phyloP scores from a whole-genome alignment of 2,888 invertebrate species.

The Epirrita christyi region DNA sequence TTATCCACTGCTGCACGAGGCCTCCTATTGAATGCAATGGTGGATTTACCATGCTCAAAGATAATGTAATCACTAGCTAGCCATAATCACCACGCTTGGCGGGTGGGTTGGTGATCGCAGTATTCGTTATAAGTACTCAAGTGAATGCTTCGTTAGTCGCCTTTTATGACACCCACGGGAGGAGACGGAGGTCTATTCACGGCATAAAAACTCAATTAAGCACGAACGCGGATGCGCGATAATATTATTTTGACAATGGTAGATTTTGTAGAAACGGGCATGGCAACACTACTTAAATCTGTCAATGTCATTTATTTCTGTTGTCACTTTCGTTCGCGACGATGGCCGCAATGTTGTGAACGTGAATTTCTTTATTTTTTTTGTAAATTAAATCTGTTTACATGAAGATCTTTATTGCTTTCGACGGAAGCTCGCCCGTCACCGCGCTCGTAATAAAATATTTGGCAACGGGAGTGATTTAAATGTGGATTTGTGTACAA shows the following conservation, averaged over 20 bases:
- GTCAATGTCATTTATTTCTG: constrained; percentile 42
- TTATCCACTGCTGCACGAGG: too few relatives aligned
- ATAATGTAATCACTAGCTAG: too few relatives aligned
- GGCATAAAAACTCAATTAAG: too few relatives aligned
- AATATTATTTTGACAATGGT: not conserved
- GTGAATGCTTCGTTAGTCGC: too few relatives aligned
- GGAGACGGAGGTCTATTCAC: too few relatives aligned
- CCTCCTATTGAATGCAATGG: too few relatives aligned
- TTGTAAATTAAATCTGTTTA: constrained; percentile 66
- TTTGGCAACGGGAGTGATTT: constrained; percentile 39
- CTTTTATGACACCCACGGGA: too few relatives aligned
- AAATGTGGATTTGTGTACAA: constrained; percentile 45
- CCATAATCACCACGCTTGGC: too few relatives aligned
- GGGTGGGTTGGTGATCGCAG: too few relatives aligned
- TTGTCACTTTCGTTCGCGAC: constrained; percentile 43
- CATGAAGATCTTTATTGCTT: constrained; percentile 67
- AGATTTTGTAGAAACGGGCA: not conserved
- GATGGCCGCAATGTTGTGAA: constrained; percentile 75
- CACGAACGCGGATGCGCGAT: not conserved
- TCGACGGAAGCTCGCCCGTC: constrained; percentile 55
- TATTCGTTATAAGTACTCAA: too few relatives aligned
- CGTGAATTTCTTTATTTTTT: constrained; percentile 63
- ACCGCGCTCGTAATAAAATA: constrained; percentile 46
- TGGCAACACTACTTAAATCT: constrained; percentile 31
- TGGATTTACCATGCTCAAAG: too few relatives aligned